Base-by-base conservation (phyloP, 2,797 vertebrate species). In the Malurus splendens region DNA sequence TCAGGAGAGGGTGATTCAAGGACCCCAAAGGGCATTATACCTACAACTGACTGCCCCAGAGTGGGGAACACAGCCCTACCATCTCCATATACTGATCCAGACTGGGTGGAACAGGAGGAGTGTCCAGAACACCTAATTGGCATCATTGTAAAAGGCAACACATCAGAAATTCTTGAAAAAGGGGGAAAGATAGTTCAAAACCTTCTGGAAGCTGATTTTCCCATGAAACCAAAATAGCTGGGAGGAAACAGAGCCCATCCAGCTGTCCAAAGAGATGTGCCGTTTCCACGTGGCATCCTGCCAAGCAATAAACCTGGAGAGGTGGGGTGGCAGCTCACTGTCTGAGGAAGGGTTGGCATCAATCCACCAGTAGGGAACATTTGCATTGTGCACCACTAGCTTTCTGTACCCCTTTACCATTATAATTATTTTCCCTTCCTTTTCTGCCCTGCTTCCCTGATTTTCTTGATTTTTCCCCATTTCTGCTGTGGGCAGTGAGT, bases 51-150 rank as follows among this genome's bases (percentile, higher is more conserved):
- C 5, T 24, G 27, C 2, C 11, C 28, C 19, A 38, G 16, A 18
- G 7, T 2, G 24, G n/a, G 36, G 20, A 54, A n/a, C 15, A 22
- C 13, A 66, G 33, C 18, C 9, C 10, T 27, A 0, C 14, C 5
- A 0, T 38, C 36, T 54, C 33, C 13, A 8, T 18, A 16, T 9
- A 7, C 30, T 54, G 30, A 52, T n/a, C 23, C 27, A 60, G 54
- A 23, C 22, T 36, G 7, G 23, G 30, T 28, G 68, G n/a, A 20
- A 60, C 22, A 55, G n/a, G 27, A 23, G 10, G 18, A 67, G 24
- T 3, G 3, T 20, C 18, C 57, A 18, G 16, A 15, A 38, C 11
- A 66, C 4, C 48, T 27, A 24, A 52, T 33, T 65, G 22, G 18
- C 36, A 24, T 67, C 18, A 12, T 5, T 30, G 1, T 12, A 28